Evolutionary conservation across 1,140 invertebrate genomes (phyloP), one percentile per base, ranked within the genome.

Genomic region (Bombus breviceps): DNA sequence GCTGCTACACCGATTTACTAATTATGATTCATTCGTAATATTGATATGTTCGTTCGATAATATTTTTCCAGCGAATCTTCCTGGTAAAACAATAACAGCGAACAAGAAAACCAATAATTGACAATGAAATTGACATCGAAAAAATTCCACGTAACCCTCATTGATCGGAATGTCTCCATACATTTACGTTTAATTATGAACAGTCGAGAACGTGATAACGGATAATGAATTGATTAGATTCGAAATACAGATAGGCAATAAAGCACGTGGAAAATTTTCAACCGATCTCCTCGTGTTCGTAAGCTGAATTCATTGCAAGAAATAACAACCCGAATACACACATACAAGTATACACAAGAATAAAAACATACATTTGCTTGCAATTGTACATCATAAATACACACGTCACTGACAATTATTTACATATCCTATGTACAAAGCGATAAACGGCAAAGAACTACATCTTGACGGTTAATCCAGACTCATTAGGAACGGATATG

Each of bases 231-330:
- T 9, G 47, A 86, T 62, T 69, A 59, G 18, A 68, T 57, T n/a
- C 3, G 8, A 15, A 69, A 39, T 72, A 43, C 9, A 72, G 15
- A 73, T 25, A 41, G 8, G n/a, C 28, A 32, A 47, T 47, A 74
- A 6, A 69, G 37, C 72, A 73, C 68, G 18, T 73, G 75, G 47
- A 53, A 62, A 37, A 78, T 83, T 83, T 86, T 83, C 59, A 41
- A 47, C 9, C 32, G 8, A 37, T 68, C 32, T 22, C 18, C 8
- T 37, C 12, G 12, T 25, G 15, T 68, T 68, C 18, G 25, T 39
- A 39, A 12, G 10, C 37, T 34, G n/a, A 32, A 68, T 13, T 66
- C 28, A 22, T 25, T 39, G 13, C 13, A 77, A 37, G 39, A n/a
- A 37, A 59, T 39, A 62, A 32, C 1, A 9, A 28, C 22, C 41